phyloP scores from a whole-genome alignment of 2,888 invertebrate species.

The Microdon myrmicae region DNA sequence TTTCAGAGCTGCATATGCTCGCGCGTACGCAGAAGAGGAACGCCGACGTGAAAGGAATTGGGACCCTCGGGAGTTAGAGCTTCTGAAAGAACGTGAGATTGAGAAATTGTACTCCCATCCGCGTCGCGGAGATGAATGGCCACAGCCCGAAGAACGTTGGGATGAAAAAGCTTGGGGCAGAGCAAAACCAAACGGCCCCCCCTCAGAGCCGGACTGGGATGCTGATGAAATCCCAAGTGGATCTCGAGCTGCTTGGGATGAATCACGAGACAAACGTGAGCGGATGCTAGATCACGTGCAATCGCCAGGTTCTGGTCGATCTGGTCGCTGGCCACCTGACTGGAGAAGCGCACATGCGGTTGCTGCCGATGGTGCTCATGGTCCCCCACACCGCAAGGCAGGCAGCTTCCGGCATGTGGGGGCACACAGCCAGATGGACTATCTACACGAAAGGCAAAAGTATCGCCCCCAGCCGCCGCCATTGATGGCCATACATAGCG shows the following conservation, averaged over 20 bases:
- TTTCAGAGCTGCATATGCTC: conserved; percentile 58
- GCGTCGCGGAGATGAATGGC: conserved; percentile 55
- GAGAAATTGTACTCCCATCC: conserved; percentile 32
- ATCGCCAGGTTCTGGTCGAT: conserved; percentile 22
- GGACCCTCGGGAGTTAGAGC: conserved; percentile 58
- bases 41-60: conserved; percentile 59
- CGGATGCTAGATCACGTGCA: conserved; percentile 37
- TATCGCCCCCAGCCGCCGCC: conserved; percentile 62
- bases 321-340: conserved; percentile 43
- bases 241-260: conserved; percentile 44
- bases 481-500: conserved; percentile 61
- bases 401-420: conserved; percentile 30
- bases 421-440: conserved; percentile 55
- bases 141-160: conserved; percentile 37
- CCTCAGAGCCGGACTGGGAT: conserved; percentile 65
- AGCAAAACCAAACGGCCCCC: conserved; percentile 55
- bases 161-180: conserved; percentile 42
- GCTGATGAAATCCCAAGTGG: conserved; percentile 59
- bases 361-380: conserved; percentile 11
- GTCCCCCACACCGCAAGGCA: conserved; percentile 24
- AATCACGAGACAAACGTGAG: conserved; percentile 39
- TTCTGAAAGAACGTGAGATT: conserved; percentile 56
- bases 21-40: conserved; percentile 59
- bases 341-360: conserved; percentile 36
- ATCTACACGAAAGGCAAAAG: conserved; percentile 56